phyloP scores from a whole-genome alignment of 2,888 invertebrate species.

The Melinopterus prodromus region DNA sequence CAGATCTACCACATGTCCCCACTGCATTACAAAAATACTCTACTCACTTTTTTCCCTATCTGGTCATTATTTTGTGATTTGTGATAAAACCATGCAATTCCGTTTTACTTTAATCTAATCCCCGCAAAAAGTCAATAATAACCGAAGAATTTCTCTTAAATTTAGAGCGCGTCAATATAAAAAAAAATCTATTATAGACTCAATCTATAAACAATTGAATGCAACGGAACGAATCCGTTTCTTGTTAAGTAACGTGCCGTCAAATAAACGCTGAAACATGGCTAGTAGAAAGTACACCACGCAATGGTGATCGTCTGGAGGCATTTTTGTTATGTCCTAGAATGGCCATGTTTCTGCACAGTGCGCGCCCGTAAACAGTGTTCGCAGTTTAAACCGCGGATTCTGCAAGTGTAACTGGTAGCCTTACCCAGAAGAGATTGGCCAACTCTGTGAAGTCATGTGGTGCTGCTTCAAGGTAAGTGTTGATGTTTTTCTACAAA shows the following conservation, averaged over 20 bases:
- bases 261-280: neutral
- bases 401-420: constrained; percentile 4
- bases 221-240: neutral
- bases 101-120: neutral
- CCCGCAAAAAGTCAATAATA: neutral
- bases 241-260: constrained; percentile 4
- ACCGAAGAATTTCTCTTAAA: neutral
- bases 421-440: constrained; percentile 11
- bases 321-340: neutral
- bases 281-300: neutral
- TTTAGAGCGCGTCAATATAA: neutral
- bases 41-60: neutral
- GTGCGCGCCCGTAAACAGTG: neutral
- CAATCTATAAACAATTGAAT: neutral
- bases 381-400: neutral
- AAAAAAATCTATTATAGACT: neutral
- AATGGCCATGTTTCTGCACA: constrained; percentile 4
- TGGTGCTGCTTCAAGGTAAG: constrained; percentile 37
- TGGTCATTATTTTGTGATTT: neutral
- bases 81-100: neutral
- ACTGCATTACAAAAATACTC: neutral
- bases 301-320: neutral
- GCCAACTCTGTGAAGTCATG: constrained; percentile 27
- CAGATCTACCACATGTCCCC: neutral
- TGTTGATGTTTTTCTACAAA: constrained; percentile 11